These are phyloP conservation scores for Reticulitermes speratus DNA, from an alignment of 1,140 invertebrate species.

Conservation along the genomic window DNA sequence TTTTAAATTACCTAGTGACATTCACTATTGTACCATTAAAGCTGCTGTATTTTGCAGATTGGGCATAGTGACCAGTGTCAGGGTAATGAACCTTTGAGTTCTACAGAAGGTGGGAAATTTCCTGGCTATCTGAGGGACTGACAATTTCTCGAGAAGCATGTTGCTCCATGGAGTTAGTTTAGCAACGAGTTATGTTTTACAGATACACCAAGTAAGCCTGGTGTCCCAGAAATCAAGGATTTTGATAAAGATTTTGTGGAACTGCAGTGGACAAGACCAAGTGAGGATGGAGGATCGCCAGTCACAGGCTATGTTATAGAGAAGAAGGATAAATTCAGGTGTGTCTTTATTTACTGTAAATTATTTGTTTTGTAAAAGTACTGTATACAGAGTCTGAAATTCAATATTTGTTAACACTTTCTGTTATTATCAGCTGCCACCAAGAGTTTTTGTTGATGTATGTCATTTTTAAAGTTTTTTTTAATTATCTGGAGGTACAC, in stretches of 20 bases:
- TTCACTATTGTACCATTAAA: too few relatives aligned
- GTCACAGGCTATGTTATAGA: constrained; percentile 94
- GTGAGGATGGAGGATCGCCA: constrained; percentile 82
- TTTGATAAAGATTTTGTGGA: constrained; percentile 94
- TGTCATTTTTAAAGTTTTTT: too few relatives aligned
- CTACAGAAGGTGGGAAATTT: neutral
- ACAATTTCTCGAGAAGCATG: too few relatives aligned
- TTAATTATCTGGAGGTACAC: too few relatives aligned
- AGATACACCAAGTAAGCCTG: constrained; percentile 82
- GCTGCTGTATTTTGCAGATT: too few relatives aligned
- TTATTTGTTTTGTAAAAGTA: neutral
- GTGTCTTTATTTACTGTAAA: constrained; percentile 28
- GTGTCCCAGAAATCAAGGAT: constrained; percentile 84
- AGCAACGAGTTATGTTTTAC: neutral
- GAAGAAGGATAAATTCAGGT: constrained; percentile 85
- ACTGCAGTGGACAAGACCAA: constrained; percentile 87
- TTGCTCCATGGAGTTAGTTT: neutral
- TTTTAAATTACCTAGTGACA: too few relatives aligned
- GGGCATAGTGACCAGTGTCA: too few relatives aligned
- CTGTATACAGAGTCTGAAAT: too few relatives aligned
- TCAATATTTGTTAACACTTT: too few relatives aligned
- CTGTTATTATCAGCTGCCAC: too few relatives aligned
- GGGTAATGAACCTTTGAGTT: neutral
- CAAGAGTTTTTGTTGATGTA: too few relatives aligned
- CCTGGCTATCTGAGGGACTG: too few relatives aligned